phyloP scores from a whole-genome alignment of 2,888 invertebrate species.

The Orchestes rusci region DNA sequence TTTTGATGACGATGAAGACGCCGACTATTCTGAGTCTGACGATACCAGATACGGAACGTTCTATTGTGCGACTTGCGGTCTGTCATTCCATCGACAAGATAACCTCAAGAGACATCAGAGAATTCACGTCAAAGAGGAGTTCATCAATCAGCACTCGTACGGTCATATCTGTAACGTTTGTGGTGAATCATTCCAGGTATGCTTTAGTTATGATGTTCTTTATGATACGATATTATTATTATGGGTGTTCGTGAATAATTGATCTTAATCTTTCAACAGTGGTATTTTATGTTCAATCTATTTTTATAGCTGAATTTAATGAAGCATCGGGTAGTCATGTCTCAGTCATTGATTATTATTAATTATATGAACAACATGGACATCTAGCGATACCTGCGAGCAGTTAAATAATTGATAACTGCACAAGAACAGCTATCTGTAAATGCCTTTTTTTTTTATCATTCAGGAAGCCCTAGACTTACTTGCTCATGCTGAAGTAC shows the following conservation, averaged over 20 bases:
- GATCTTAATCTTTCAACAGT: too few species aligned
- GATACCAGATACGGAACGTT: conserved; percentile 51
- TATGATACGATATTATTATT: too few species aligned
- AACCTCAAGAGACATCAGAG: conserved; percentile 60
- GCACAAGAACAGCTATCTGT: too few species aligned
- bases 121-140: conserved; percentile 43
- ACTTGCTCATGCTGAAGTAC: conserved; percentile 71
- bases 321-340: too few species aligned
- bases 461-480: conserved; percentile 60
- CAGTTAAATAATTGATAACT: too few species aligned
- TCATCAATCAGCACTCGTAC: conserved; percentile 43
- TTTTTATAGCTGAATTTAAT: too few species aligned
- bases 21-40: conserved; percentile 47
- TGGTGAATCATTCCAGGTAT: conserved; percentile 61
- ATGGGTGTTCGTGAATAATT: too few species aligned
- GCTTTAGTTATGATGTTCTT: too few species aligned
- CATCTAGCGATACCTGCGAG: too few species aligned
- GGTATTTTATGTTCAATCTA: too few species aligned
- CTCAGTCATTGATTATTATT: too few species aligned
- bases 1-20: conserved; percentile 44
- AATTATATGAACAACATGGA: too few species aligned
- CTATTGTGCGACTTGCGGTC: conserved; percentile 69
- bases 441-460: background rate
- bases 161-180: conserved; percentile 72
- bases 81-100: conserved; percentile 58